Percentiles rank a stretch among this genome's conserved stretches.
Evolutionary conservation across 2,113 vertebrate species (phyloP).

Genomic region (Agelaius phoeniceus): DNA sequence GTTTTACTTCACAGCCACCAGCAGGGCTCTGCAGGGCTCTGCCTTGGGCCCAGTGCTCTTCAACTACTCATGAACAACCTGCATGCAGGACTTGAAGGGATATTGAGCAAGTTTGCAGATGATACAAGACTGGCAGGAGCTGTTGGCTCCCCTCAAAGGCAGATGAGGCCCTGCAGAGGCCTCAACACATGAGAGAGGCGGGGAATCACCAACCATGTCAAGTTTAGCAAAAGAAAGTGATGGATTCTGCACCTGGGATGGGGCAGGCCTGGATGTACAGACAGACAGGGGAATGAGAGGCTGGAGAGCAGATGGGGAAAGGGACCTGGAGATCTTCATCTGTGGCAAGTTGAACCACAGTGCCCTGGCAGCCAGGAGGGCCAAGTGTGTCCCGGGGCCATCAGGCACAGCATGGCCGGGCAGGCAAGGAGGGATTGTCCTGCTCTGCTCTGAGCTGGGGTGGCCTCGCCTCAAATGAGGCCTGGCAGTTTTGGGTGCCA

Average conservation of each 20-base stretch:
- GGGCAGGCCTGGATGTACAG: neutral
- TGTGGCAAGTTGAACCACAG: no score
- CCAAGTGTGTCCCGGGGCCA: neutral
- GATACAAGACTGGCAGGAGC: neutral
- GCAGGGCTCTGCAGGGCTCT: neutral
- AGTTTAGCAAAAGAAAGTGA: no score
- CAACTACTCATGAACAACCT: neutral
- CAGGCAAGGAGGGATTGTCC: neutral
- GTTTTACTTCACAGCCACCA: neutral
- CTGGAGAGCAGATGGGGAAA: neutral
- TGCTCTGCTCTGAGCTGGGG: neutral
- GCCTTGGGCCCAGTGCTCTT: neutral
- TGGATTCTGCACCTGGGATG: no score
- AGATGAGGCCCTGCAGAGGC: neutral
- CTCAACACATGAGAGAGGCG: neutral
- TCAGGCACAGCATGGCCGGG: no score
- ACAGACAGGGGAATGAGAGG: no score
- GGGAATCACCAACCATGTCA: accelerated
- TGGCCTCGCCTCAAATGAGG: accelerated
- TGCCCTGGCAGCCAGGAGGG: neutral
- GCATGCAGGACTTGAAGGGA: neutral
- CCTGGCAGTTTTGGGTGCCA: neutral
- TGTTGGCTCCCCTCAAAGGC: neutral
- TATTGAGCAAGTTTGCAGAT: neutral
- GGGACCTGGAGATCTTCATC: neutral